Evolutionary conservation across 2,113 vertebrate genomes (phyloP).

Genomic region (Catharus minimus): DNA sequence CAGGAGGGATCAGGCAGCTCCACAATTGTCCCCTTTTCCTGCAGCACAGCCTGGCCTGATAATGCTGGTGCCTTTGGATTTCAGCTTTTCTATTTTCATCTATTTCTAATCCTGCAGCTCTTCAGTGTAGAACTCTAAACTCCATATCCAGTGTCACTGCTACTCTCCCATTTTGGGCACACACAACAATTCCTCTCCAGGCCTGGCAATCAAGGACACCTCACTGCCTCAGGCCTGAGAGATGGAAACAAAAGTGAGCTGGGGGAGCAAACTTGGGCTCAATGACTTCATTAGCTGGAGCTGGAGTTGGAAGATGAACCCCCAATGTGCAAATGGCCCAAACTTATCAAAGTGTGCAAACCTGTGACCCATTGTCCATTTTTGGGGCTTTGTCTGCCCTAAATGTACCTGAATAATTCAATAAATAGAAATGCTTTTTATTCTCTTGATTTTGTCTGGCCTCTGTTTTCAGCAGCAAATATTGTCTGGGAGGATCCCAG

Average conservation of each 20-base stretch:
- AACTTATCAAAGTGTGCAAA: background rate
- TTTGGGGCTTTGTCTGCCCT: background rate
- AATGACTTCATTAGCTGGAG: background rate
- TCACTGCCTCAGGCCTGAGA: background rate
- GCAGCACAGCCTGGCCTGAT: background rate
- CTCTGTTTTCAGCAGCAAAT: background rate
- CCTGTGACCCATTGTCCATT: background rate
- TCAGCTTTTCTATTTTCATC: fast-evolving
- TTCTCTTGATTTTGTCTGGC: fast-evolving
- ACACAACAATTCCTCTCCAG: background rate
- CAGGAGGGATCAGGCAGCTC: background rate
- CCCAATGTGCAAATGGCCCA: background rate
- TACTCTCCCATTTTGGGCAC: background rate
- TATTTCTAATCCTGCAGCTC: background rate
- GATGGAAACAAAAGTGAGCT: background rate
- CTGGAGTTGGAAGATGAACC: background rate
- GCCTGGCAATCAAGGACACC: background rate
- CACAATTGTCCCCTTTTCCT: background rate
- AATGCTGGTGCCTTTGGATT: background rate
- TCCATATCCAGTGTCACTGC: background rate
- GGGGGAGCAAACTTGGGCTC: background rate
- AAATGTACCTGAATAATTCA: background rate
- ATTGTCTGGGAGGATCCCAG: background rate
- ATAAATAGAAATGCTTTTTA: background rate
- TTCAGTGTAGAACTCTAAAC: fast-evolving